Base-by-base conservation (phyloP, 2,797 vertebrate genomes). In the Clarias pachynema region DNA sequence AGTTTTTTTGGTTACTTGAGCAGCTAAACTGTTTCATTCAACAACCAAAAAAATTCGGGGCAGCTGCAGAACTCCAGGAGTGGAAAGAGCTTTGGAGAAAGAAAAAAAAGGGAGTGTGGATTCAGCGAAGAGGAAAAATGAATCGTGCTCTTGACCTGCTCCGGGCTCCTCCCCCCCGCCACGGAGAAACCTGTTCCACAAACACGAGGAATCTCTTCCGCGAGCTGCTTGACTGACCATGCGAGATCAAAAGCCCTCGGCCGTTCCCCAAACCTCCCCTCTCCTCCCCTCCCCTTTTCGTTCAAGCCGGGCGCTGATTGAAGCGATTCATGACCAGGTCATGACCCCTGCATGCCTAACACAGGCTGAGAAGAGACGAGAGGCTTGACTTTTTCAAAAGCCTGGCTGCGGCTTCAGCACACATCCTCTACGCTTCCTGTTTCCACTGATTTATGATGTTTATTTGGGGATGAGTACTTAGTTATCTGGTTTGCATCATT, bases 221-320 rank as follows among this genome's bases (percentile, higher is more conserved):
- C 91, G 97, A 97, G 96, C 94, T 98, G 89, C 96, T 99, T 86
- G 98, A 98, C 96, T 99, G 97, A 92, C 98, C 97, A 70, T 97
- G 97, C 5, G 97, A 99, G 96, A 97, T 98, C 92, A 99, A 97
- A 96, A 96, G 96, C 94, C 97, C 97, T 94, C 97, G 96, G 96
- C 57, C 96, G 97, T 97, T 53, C 96, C 97, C 89, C 97, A 96
- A 93, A 91, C 97, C 94, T 56, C 97, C 95, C 93, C 97, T 85
- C 83, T 96, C 92, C 97, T 34, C 97, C 97, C 91, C 97, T 92
- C 6, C 6, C 96, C 97, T 87, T 94, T 97, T 95, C 93, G 97
- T 85, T 87, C 96, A 92, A 96, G 97, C 77, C 95, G 96, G 83
- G 96, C 98, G 94, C 96, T 98, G 94, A 97, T 97, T 80, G 97